Conservation (phyloP, 1,140 invertebrate species). For the Ruditapes philippinarum region DNA sequence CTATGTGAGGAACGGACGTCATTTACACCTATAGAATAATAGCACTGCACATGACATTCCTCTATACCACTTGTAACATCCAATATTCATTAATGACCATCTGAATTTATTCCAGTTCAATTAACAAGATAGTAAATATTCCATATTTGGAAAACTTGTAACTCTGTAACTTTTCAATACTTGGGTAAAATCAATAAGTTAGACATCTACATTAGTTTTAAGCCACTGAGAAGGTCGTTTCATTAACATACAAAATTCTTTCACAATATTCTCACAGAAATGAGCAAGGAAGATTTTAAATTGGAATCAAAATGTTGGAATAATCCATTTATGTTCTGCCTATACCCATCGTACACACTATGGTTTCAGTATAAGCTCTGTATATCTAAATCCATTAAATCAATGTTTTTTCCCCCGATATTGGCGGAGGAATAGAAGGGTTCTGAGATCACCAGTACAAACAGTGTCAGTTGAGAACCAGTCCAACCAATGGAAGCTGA, state of each 20-base stretch:
- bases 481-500: slow-evolving; percentile 45
- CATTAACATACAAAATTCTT: slow-evolving; percentile 6
- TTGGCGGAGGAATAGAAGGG: slow-evolving; percentile 42
- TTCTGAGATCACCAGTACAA: slow-evolving; percentile 37
- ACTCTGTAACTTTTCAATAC: not conserved
- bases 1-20: slow-evolving; percentile 1
- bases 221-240: not conserved
- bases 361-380: slow-evolving; percentile 17
- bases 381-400: slow-evolving; percentile 48
- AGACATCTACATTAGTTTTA: slow-evolving; percentile 8
- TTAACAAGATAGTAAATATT: slow-evolving; percentile 30
- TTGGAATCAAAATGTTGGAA: slow-evolving; percentile 23
- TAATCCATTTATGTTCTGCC: slow-evolving; percentile 46
- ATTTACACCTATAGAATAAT: not conserved
- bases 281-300: not conserved
- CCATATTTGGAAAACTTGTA: slow-evolving; percentile 14
- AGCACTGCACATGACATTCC: not conserved
- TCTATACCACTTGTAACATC: not conserved
- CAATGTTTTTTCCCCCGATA: slow-evolving; percentile 45
- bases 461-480: slow-evolving; percentile 35
- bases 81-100: slow-evolving; percentile 39
- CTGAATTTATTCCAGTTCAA: not conserved
- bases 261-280: slow-evolving; percentile 11
- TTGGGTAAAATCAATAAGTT: not conserved
- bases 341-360: slow-evolving; percentile 10